Evolutionary conservation across 1,140 invertebrate species (phyloP), one percentile per base, ranked within the genome.

Genomic region (Drosophila sucinea): DNA sequence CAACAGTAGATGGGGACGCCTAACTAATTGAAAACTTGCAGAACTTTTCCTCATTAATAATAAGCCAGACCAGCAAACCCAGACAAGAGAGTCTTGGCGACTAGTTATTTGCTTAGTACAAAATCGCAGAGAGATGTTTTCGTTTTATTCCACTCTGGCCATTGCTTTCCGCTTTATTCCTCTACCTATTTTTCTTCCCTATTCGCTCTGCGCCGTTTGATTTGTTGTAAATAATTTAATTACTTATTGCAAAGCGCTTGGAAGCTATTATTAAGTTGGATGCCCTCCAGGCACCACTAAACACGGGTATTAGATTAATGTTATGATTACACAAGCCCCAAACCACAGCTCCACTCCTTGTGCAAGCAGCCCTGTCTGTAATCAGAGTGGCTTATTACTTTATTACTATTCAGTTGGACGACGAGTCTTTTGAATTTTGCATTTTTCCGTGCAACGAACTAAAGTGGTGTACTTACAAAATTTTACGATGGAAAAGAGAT

Each of bases 41-140:
- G 60, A 89, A 86, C 79, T 83, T 87, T 80, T 70, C 57, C 70
- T 83, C 83, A 89, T 89, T 87, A 89, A 87, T 89, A 89, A 89
- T 83, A 83, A 79, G 79, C 35, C 71, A 87, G 63, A 55, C 61
- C 69, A 38, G 66, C 61, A 62, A 72, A 35, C 17, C 58, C 41
- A 44, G 47, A 38, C 40, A 23, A 44, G 11, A 47, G 60, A 55
- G 60, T 66, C 47, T 33, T 44, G 66, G 44, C 33, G 54, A 70
- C 60, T 77, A 76, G 63, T 77, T 77, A 66, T 60, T 44, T 54
- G 40, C 25, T 57, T 32, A 55, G n/a, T 47, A 35, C 23, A 25
- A 10, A 29, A 47, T 38, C n/a, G 4, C 41, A 27, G n/a, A 8
- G n/a, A 11, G 10, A 25, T n/a, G 8, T 2, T 57, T 10, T 1